Conservation (phyloP, 2,888 invertebrate genomes). For the Nematopogon swammerdamellus region DNA sequence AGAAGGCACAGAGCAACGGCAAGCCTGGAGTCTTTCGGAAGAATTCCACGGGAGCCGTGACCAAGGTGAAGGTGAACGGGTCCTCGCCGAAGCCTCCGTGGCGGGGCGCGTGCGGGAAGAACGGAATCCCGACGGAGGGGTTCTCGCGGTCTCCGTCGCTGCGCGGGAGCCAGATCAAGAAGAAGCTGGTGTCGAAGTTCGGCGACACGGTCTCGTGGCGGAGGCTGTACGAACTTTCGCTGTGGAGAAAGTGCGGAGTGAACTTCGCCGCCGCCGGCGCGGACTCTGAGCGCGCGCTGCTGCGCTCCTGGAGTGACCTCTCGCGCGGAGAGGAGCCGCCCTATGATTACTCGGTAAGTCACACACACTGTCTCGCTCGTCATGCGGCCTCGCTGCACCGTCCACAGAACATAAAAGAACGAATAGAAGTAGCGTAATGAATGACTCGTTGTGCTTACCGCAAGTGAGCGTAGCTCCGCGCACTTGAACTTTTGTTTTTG, state of each 20-base stretch:
- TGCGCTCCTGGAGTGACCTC: constrained; percentile 39
- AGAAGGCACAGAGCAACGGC: constrained; percentile 27
- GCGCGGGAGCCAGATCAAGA: constrained; percentile 36
- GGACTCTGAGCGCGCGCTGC: constrained; percentile 36
- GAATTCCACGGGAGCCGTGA: constrained; percentile 25
- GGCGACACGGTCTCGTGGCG: constrained; percentile 51
- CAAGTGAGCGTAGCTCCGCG: no score
- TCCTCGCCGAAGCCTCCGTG: constrained; percentile 38
- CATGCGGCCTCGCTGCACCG: no score
- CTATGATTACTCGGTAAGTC: constrained; percentile 30
- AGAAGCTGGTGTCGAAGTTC: constrained; percentile 28
- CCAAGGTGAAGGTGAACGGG: constrained; percentile 25
- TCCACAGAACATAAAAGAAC: no score
- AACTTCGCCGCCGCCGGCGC: constrained; percentile 41
- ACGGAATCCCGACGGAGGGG: constrained; percentile 24
- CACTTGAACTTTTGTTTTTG: no score
- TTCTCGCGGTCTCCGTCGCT: constrained; percentile 38
- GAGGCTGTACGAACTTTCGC: constrained; percentile 52
- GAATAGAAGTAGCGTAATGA: no score
- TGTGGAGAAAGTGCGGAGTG: constrained; percentile 51
- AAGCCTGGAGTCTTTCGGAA: constrained; percentile 31
- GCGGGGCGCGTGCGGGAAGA: constrained; percentile 35
- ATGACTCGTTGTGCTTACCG: no score
- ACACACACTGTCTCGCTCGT: constrained; percentile 1
- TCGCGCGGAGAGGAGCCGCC: constrained; percentile 25